Conservation (phyloP, 2,797 vertebrate genomes). For the Oreochromis mossambicus region DNA sequence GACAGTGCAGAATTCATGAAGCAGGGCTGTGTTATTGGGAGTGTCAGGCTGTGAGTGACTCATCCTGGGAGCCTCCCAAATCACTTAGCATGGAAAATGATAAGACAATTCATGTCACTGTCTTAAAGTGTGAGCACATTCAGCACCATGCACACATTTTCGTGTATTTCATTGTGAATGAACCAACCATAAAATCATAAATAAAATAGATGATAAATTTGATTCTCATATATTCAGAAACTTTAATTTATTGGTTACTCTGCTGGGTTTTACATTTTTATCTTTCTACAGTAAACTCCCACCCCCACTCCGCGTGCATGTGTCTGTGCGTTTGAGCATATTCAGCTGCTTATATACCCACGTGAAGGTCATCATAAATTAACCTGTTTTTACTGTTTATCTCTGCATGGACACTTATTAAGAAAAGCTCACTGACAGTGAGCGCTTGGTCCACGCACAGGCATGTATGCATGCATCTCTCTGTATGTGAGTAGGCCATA, state of each 20-base stretch:
- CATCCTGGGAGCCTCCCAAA: constrained; percentile 8
- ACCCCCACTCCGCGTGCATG: neutral
- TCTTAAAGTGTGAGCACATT: neutral
- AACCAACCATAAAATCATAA: neutral
- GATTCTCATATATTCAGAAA: neutral
- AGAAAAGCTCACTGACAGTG: neutral
- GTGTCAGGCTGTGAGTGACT: neutral
- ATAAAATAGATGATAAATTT: neutral
- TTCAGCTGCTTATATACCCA: neutral
- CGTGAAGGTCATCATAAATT: neutral
- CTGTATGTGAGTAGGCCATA: constrained; percentile 3
- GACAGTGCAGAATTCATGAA: constrained; percentile 16
- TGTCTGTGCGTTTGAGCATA: neutral
- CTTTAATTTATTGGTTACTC: neutral
- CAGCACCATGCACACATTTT: neutral
- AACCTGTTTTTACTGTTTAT: neutral
- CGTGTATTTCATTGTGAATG: neutral
- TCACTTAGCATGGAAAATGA: constrained; percentile 18
- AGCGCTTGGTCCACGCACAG: neutral
- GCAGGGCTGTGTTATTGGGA: constrained; percentile 20
- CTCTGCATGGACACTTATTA: neutral
- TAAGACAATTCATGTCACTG: neutral
- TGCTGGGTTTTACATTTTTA: neutral
- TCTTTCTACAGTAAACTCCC: neutral
- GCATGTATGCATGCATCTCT: neutral